phyloP scores from a whole-genome alignment of 2,113 vertebrate genomes.

The Empidonax traillii region DNA sequence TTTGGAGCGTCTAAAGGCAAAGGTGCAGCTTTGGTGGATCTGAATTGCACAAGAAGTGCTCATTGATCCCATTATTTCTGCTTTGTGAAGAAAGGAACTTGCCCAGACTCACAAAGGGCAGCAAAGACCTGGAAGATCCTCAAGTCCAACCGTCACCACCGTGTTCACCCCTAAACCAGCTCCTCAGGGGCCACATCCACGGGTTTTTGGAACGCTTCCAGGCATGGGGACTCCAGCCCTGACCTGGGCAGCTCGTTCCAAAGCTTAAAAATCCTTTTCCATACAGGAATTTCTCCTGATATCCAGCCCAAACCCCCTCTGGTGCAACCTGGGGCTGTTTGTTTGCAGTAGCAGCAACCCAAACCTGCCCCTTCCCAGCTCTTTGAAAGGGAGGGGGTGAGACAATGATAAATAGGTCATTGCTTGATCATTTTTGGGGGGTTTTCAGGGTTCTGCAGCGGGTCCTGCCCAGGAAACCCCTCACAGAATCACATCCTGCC shows the following conservation, averaged over 20 bases:
- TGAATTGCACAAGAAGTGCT: too few relatives aligned
- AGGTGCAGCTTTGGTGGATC: background rate
- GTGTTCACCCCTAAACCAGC: background rate
- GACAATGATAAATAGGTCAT: background rate
- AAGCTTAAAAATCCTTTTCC: background rate
- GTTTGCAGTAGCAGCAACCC: background rate
- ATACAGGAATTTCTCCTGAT: background rate
- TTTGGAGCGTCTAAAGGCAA: background rate
- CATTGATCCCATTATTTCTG: background rate
- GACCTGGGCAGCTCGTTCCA: background rate
- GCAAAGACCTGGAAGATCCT: background rate
- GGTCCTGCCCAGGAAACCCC: background rate
- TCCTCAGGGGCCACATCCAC: background rate
- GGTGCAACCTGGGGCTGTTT: background rate
- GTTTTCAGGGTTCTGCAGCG: background rate
- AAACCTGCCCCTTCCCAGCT: background rate
- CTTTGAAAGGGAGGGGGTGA: background rate
- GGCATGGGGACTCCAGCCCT: background rate
- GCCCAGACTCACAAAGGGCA: background rate
- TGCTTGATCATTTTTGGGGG: background rate
- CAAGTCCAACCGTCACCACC: background rate
- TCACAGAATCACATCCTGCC: rapidly evolving
- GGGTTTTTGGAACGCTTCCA: background rate
- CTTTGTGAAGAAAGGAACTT: background rate
- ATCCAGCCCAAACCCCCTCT: background rate